A percentile compares a stretch with the other conserved stretches of the same genome.
Conservation (phyloP, 2,113 vertebrate species). For the Cervus canadensis region DNA sequence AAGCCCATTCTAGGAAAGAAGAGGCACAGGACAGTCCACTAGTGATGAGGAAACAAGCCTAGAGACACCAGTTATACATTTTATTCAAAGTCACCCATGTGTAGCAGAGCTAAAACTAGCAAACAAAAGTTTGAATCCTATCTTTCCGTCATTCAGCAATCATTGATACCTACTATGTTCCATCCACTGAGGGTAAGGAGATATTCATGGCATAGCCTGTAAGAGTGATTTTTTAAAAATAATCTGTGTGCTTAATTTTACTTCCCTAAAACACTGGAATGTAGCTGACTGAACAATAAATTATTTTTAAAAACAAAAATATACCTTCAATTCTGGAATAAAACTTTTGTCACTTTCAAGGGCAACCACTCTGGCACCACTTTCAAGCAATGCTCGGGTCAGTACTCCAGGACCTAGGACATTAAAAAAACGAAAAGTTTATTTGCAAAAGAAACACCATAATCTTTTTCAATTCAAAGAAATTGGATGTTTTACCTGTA, state of each 20-base stretch:
- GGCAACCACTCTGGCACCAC: constrained; percentile 87
- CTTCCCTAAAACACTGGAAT: background rate
- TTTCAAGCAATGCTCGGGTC: constrained; percentile 87
- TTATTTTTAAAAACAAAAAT: constrained; percentile 35
- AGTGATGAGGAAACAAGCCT: background rate
- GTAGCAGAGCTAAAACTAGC: background rate
- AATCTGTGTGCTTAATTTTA: background rate
- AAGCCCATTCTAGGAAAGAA: background rate
- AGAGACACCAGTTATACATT: background rate
- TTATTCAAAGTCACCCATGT: background rate
- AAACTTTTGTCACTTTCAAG: constrained; percentile 87
- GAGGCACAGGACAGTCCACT: background rate
- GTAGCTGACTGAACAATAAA: background rate
- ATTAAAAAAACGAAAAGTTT: background rate
- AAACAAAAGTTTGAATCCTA: background rate
- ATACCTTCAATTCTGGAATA: constrained; percentile 88
- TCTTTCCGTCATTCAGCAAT: background rate
- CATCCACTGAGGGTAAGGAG: background rate
- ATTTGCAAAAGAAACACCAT: background rate
- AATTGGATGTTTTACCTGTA: background rate
- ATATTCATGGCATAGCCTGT: background rate
- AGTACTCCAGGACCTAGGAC: constrained; percentile 90
- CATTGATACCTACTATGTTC: background rate
- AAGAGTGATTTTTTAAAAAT: background rate
- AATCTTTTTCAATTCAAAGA: background rate